These are phyloP conservation scores for Lasiommata megera DNA, from an alignment of 2,888 invertebrate genomes.

Conservation along the genomic window DNA sequence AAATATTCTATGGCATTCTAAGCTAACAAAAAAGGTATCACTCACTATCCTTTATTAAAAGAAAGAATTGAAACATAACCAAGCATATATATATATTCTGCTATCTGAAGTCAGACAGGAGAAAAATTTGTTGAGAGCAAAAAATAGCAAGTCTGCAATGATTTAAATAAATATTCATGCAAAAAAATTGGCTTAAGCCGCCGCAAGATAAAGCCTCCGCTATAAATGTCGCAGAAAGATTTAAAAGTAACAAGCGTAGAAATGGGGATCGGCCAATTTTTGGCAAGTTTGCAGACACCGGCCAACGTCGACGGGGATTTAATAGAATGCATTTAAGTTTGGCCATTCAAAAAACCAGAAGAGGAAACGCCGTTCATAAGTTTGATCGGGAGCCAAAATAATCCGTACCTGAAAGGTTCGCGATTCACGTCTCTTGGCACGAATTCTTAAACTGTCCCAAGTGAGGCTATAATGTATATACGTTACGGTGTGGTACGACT, in stretches of 20 bases:
- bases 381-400: constrained; percentile 46
- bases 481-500: constrained; percentile 25
- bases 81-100: no score
- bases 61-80: no score
- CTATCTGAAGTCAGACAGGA: no score
- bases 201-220: constrained; percentile 23
- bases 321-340: constrained; percentile 41
- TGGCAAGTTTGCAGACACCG: constrained; percentile 37
- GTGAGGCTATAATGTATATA: constrained; percentile 34
- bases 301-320: constrained; percentile 34
- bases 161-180: neutral
- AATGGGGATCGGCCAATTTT: constrained; percentile 32
- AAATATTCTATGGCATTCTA: no score
- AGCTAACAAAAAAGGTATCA: no score
- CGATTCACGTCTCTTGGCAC: constrained; percentile 42
- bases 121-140: no score
- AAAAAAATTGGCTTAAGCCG: constrained; percentile 3
- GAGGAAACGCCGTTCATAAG: constrained; percentile 44
- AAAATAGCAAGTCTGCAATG: no score
- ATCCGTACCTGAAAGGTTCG: constrained; percentile 44
- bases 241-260: constrained; percentile 28
- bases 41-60: no score
- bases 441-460: constrained; percentile 36
- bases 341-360: constrained; percentile 39
- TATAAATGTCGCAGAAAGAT: constrained; percentile 20